Conservation (phyloP, 2,888 invertebrate species). For the Dynastes grantii region DNA sequence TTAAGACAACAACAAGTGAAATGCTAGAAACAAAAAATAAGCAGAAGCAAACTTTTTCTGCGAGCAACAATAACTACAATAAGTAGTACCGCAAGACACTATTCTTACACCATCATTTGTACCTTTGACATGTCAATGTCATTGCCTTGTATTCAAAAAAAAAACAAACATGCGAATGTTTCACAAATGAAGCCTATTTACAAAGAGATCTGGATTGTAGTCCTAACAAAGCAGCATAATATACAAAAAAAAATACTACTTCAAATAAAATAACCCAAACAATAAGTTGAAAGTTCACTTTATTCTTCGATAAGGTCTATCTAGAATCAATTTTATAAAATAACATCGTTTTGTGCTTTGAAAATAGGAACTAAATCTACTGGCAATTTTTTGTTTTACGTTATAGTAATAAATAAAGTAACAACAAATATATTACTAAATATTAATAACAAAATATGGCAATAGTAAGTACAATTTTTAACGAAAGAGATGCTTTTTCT, state of each 20-base stretch:
- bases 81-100: no score
- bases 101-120: no score
- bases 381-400: constrained; percentile 23
- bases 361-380: constrained; percentile 51
- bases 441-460: constrained; percentile 16
- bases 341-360: not conserved
- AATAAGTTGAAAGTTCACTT: constrained; percentile 6
- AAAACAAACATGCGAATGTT: no score
- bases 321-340: not conserved
- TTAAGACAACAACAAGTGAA: not conserved
- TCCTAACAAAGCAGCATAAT: not conserved
- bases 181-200: no score
- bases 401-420: not conserved
- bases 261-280: constrained; percentile 18
- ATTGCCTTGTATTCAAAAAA: no score
- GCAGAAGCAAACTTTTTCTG: no score
- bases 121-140: no score
- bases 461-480: constrained; percentile 8
- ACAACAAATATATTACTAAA: constrained; percentile 6
- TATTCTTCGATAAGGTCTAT: not conserved
- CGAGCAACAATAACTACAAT: no score
- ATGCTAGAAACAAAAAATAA: no score
- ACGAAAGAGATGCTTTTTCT: not conserved
- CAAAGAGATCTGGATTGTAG: not conserved
- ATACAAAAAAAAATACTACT: not conserved